Evolutionary conservation across 2,113 vertebrate species (phyloP).

Genomic region (Micronycteris hirsuta): DNA sequence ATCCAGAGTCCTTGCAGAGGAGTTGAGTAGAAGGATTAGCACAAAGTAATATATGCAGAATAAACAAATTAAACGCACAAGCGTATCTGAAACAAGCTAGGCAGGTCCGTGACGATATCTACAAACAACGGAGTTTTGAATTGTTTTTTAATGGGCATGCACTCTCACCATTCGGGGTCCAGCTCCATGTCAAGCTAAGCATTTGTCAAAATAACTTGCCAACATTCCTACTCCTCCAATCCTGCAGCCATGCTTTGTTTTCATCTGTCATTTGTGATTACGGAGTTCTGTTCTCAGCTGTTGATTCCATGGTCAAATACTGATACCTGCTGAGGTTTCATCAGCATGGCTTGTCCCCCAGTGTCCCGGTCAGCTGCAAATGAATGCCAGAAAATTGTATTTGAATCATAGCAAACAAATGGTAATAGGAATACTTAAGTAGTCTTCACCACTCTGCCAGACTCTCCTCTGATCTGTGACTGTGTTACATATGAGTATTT

Average conservation of each 20-base stretch:
- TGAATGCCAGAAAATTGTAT: neutral
- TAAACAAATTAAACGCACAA: neutral
- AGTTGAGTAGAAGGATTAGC: neutral
- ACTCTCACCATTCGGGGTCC: neutral
- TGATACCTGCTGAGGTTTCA: neutral
- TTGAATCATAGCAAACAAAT: constrained; percentile 35
- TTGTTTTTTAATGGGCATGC: neutral
- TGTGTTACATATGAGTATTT: neutral
- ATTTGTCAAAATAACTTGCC: neutral
- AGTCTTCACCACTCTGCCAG: neutral
- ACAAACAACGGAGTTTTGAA: neutral
- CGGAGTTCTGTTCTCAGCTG: neutral
- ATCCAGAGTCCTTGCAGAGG: neutral
- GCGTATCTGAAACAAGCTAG: neutral
- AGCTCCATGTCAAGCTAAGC: neutral
- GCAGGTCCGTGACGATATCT: neutral
- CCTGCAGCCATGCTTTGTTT: neutral
- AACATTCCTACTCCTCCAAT: neutral
- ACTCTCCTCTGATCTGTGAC: neutral
- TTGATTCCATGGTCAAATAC: neutral
- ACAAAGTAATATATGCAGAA: neutral
- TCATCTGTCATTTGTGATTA: neutral
- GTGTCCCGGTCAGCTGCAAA: neutral
- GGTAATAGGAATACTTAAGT: neutral
- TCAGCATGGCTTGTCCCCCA: neutral